These are phyloP conservation scores for Gymnoscelis rufifasciata DNA, from an alignment of 2,888 invertebrate species.

Conservation along the genomic window DNA sequence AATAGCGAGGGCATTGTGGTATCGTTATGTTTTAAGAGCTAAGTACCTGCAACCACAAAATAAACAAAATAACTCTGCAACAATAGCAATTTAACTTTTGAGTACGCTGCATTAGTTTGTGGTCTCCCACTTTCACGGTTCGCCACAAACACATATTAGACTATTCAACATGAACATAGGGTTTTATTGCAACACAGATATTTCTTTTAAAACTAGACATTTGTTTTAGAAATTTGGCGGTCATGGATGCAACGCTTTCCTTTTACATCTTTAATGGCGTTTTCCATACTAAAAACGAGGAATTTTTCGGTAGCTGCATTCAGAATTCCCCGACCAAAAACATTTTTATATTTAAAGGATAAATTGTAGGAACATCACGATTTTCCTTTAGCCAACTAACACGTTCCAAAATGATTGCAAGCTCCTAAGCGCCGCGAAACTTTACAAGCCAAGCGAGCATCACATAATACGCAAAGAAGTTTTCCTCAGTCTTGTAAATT, in stretches of 20 bases:
- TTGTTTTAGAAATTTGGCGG: too few species aligned
- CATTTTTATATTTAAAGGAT: too few species aligned
- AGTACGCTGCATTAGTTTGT: neutral
- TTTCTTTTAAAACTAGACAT: too few species aligned
- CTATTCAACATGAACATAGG: neutral
- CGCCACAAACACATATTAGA: neutral
- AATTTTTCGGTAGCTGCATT: too few species aligned
- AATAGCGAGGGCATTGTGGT: neutral
- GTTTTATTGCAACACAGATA: too few species aligned
- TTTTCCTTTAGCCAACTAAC: too few species aligned
- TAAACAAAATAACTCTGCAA: neutral
- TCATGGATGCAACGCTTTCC: too few species aligned
- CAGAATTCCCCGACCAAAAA: too few species aligned
- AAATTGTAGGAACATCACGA: too few species aligned
- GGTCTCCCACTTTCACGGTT: neutral
- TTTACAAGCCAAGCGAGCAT: neutral
- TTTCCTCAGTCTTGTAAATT: slow-evolving; percentile 19
- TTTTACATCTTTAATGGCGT: too few species aligned
- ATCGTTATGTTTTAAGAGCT: neutral
- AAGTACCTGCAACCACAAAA: neutral
- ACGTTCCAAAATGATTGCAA: neutral
- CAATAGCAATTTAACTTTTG: neutral
- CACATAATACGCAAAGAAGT: neutral
- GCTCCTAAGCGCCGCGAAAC: neutral
- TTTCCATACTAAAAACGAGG: too few species aligned